Evolutionary conservation across 2,113 vertebrate species (phyloP), one percentile per base, ranked within the genome.

Genomic region (Burhinus oedicnemus): DNA sequence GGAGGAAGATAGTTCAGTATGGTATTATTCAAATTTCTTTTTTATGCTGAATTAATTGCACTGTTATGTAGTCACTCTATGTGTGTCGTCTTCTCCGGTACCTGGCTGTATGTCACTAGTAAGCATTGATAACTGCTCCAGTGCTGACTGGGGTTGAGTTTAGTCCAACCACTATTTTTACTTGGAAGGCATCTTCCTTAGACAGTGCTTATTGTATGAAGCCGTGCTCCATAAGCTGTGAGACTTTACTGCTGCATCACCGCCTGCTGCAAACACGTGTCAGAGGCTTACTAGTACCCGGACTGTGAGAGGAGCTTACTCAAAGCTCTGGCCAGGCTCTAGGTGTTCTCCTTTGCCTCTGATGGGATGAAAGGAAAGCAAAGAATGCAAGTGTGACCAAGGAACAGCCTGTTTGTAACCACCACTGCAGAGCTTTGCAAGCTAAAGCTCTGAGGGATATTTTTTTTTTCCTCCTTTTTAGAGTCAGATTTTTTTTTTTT

Each of bases 41-140:
- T 93, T 65, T 83, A 32, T 49, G 11, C 62, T 81, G 72, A 87
- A 65, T 52, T 91, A 89, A 90, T 74, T 80, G 45, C 18, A 13
- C 49, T 57, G 8, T 65, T 84, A 36, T 2, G 1, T 62, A 84
- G 69, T 65, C 21, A 20, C 8, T 57, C 12, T 36, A 8, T 20
- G 20, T 8, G 18, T 44, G 5, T 72, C 3, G 57, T 83, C 6
- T 88, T 92, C 19, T 72, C 32, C 34, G 44, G 0, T 34, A 42
- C 66, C 61, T 88, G 66, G 6, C n/a, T 64, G 23, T 30, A 2
- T n/a, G 36, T 66, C 26, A 45, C 49, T n/a, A 54, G 21, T 58
- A 20, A 55, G 11, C 14, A 12, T 5, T 27, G 40, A 17, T 32
- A 66, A 52, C 27, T 78, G 30, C 25, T 70, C 23, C 45, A 54